A percentile compares a stretch with the other conserved stretches of the same genome.
Conservation (phyloP, 2,797 vertebrate genomes). For the Saguinus oedipus region DNA sequence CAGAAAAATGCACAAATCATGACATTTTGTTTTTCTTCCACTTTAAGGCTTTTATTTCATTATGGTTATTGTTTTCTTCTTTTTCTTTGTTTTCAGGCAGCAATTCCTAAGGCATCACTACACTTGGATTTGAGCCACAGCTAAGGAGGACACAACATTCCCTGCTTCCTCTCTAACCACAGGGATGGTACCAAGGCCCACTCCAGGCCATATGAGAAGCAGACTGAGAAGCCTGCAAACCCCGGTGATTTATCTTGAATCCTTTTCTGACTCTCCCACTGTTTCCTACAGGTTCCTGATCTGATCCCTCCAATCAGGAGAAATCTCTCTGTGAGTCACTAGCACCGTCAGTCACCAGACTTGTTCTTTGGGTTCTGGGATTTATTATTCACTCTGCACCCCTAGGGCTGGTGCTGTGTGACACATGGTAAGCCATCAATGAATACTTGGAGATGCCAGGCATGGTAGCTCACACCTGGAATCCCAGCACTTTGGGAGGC, state of each 20-base stretch:
- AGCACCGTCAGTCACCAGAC: too few relatives aligned
- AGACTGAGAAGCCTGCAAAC: neutral
- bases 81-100: neutral
- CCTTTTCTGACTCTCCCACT: neutral
- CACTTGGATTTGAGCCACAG: neutral
- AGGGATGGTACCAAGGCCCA: neutral
- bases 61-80: constrained; percentile 40
- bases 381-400: neutral
- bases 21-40: constrained; percentile 60
- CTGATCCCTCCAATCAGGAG: too few relatives aligned
- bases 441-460: neutral
- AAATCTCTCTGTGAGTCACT: neutral
- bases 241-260: neutral
- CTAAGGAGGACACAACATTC: neutral
- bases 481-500: neutral
- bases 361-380: neutral
- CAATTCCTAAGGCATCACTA: neutral
- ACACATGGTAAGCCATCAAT: neutral
- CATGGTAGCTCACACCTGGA: neutral
- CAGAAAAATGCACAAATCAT: constrained; percentile 66
- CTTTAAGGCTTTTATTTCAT: constrained; percentile 47
- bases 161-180: neutral
- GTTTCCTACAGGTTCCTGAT: neutral
- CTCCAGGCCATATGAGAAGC: neutral
- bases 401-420: neutral